Conservation (phyloP, 1,140 invertebrate genomes). For the Drosophila elegans region DNA sequence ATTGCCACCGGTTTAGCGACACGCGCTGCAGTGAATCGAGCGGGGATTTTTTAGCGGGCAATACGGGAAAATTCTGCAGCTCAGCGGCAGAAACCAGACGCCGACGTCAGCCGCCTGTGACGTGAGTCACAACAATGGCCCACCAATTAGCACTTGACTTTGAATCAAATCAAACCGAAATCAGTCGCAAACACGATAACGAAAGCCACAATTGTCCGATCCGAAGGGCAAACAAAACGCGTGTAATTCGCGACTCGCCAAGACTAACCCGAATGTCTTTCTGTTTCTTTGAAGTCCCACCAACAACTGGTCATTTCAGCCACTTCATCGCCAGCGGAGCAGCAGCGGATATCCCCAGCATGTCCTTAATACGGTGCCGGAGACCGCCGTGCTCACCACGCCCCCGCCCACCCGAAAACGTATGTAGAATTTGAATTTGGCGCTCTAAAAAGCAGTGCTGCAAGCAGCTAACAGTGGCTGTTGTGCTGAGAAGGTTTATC, state of each 20-base stretch:
- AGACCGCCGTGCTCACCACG: conserved; percentile 62
- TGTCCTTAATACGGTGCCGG: conserved; percentile 70
- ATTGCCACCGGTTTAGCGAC: conserved; percentile 20
- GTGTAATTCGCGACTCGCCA: conserved; percentile 30
- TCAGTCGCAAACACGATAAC: conserved; percentile 70
- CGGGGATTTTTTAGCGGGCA: conserved; percentile 7
- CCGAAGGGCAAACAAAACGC: conserved; percentile 51
- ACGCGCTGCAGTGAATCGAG: conserved; percentile 9
- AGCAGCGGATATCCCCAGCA: conserved; percentile 56
- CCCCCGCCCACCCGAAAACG: conserved; percentile 65
- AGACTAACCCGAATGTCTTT: conserved; percentile 45
- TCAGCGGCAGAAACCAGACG: conserved; percentile 44
- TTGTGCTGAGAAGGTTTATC: background rate
- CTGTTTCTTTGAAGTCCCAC: conserved; percentile 43
- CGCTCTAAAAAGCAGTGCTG: conserved; percentile 8
- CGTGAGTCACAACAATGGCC: conserved; percentile 61
- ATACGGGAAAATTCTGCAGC: conserved; percentile 66
- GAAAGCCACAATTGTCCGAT: conserved; percentile 24
- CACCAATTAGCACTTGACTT: conserved; percentile 74
- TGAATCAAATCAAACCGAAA: conserved; percentile 77
- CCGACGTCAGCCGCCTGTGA: conserved; percentile 34
- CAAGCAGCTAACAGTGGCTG: background rate
- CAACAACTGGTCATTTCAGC: conserved; percentile 76
- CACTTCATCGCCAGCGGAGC: conserved; percentile 67
- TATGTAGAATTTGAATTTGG: conserved; percentile 44